Evolutionary conservation across 1,140 invertebrate genomes (phyloP).

Genomic region (Metaphire vulgaris): DNA sequence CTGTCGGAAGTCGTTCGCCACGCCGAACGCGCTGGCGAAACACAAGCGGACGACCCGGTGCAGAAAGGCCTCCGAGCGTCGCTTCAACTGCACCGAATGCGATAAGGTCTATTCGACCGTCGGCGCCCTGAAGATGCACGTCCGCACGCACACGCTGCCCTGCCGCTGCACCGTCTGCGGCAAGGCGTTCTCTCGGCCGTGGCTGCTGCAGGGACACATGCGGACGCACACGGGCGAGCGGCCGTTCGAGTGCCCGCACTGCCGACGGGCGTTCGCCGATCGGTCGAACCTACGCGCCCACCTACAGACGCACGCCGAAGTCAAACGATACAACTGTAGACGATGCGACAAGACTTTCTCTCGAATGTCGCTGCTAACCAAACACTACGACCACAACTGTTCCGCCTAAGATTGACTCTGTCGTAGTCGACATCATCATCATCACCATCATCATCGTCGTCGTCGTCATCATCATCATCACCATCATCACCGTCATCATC

Average conservation of each 20-base stretch:
- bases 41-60: slow-evolving; percentile 56
- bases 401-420: not conserved
- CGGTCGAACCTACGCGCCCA: slow-evolving; percentile 89
- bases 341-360: slow-evolving; percentile 86
- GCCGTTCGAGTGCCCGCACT: slow-evolving; percentile 89
- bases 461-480: not conserved
- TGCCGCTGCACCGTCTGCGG: slow-evolving; percentile 94
- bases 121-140: slow-evolving; percentile 95
- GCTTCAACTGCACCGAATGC: slow-evolving; percentile 76
- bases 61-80: no score
- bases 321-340: slow-evolving; percentile 87
- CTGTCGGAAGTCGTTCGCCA: slow-evolving; percentile 91
- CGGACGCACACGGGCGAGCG: slow-evolving; percentile 68
- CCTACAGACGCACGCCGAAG: slow-evolving; percentile 87
- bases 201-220: slow-evolving; percentile 72
- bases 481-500: not conserved
- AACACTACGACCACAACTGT: slow-evolving; percentile 57
- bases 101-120: slow-evolving; percentile 90
- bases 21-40: slow-evolving; percentile 89
- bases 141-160: slow-evolving; percentile 91
- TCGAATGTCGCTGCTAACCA: slow-evolving; percentile 81
- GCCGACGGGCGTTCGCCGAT: slow-evolving; percentile 90
- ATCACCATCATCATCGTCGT: not conserved
- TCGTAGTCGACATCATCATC: not conserved
- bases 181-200: slow-evolving; percentile 92